A percentile compares a stretch with the other conserved stretches of the same genome.
These are phyloP conservation scores for Drosophila siamana DNA, from an alignment of 2,888 invertebrate species.

Conservation along the genomic window DNA sequence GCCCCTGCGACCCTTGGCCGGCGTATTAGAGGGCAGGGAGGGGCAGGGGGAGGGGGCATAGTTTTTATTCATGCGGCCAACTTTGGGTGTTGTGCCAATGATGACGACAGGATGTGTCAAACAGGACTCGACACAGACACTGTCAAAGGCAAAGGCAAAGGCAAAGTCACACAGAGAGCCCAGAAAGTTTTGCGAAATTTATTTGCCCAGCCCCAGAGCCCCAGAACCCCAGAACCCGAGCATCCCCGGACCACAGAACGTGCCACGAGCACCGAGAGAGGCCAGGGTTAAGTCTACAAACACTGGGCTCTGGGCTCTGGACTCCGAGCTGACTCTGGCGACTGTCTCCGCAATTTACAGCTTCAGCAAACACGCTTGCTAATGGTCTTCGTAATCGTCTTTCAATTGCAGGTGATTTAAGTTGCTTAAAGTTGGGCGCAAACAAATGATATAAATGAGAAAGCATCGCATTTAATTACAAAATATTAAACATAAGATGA, in stretches of 20 bases:
- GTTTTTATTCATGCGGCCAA: slow-evolving; percentile 37
- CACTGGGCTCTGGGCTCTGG: too few species aligned
- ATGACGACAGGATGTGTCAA: slow-evolving; percentile 70
- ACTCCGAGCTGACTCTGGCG: too few species aligned
- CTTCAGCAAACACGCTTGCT: slow-evolving; percentile 18
- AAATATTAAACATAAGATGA: neutral
- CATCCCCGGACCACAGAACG: too few species aligned
- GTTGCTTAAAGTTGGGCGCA: neutral
- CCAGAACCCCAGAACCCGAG: too few species aligned
- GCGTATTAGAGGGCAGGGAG: slow-evolving; percentile 27
- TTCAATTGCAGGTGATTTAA: slow-evolving; percentile 3
- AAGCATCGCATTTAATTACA: neutral
- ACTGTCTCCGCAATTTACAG: slow-evolving; percentile 23
- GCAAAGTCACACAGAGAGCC: slow-evolving; percentile 1
- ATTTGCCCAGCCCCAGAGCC: slow-evolving; percentile 40
- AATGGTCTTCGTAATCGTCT: slow-evolving; percentile 21
- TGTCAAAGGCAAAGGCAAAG: too few species aligned
- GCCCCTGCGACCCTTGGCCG: too few species aligned
- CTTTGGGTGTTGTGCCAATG: slow-evolving; percentile 40
- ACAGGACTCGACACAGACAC: slow-evolving; percentile 38
- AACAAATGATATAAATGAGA: neutral
- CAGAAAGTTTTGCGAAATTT: slow-evolving; percentile 56
- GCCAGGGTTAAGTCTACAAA: too few species aligned
- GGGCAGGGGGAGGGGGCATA: neutral
- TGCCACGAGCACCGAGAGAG: too few species aligned